phyloP scores from a whole-genome alignment of 2,888 invertebrate species.

The Amblyjoppa proteus region DNA sequence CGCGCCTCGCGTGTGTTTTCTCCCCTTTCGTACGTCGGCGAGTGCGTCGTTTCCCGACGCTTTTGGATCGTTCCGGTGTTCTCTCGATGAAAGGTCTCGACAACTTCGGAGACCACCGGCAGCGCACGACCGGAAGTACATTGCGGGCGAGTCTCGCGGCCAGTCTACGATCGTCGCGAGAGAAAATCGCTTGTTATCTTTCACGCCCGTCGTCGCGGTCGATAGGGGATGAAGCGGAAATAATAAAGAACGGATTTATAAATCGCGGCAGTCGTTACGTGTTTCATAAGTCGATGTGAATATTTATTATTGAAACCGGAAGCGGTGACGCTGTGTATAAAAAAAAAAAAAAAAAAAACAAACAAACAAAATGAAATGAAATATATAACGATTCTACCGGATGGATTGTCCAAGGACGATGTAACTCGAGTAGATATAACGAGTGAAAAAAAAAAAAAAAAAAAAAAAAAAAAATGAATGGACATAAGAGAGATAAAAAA shows the following conservation, averaged over 20 bases:
- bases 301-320: conserved; percentile 65
- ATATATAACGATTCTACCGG: conserved; percentile 25
- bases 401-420: conserved; percentile 46
- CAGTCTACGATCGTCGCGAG: background rate
- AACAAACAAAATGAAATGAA: conserved; percentile 23
- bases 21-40: conserved; percentile 23
- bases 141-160: conserved; percentile 17
- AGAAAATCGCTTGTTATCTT: conserved; percentile 34
- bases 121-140: conserved; percentile 44
- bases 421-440: conserved; percentile 17
- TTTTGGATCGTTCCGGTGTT: conserved; percentile 6
- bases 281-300: conserved; percentile 57
- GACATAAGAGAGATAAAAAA: conserved; percentile 14
- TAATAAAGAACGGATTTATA: conserved; percentile 19
- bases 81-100: conserved; percentile 25
- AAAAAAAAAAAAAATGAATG: background rate
- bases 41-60: conserved; percentile 26
- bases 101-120: conserved; percentile 31
- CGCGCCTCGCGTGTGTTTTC: conserved; percentile 19
- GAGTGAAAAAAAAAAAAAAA: background rate
- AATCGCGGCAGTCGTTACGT: conserved; percentile 5
- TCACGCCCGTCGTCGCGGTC: background rate
- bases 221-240: conserved; percentile 4
- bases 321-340: conserved; percentile 45
- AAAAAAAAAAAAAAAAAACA: background rate